Base-by-base conservation (phyloP, 2,888 invertebrate genomes). In the Hirudinaria manillensis region DNA sequence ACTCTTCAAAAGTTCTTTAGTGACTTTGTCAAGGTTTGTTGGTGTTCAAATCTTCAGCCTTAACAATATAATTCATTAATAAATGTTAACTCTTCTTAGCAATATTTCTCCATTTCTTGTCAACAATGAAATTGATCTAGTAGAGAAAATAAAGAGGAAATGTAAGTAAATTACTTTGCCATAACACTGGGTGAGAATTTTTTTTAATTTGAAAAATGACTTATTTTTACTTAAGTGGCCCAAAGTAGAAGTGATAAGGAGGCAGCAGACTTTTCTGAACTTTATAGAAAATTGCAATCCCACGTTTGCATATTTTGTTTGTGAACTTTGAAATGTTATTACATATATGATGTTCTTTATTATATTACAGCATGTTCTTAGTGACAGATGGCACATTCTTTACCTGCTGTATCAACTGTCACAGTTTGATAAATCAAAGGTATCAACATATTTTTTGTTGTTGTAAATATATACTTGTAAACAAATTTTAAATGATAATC, bases 301-400 rank as follows among this genome's bases (percentile, higher is more conserved):
- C 84, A 85, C 80, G 85, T 85, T 78, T 77, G 80, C 21, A 7
- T 75, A 70, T 16, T 32, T 56, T 27, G 21, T 32, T 61, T 29
- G 38, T 66, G 51, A 67, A 32, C 21, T 53, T 27, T 27, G 21
- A 19, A 27, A 70, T 24, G 32, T 16, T 7, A 19, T 27, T 61
- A 61, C 10, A 27, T 24, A 7, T 27, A 61, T 13, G 24, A 61
- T 27, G 61, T 7, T 61, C n/a, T 10, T 61, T 61, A 10, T 7
- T 29, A 16, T 21, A 13, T 61, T 16, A 24, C 86, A 89, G 89
- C 87, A 88, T 78, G 87, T 90, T 70, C 83, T 90, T 76, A 88
- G 89, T 80, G 89, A 90, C 81, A 86, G 89, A 79, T 88, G 88
- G 75, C 88, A 89, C 45, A 85, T 90, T 21, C 77, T 85, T n/a